These are phyloP conservation scores for Rhamnusium bicolor DNA, from an alignment of 2,888 invertebrate genomes.

Conservation along the genomic window DNA sequence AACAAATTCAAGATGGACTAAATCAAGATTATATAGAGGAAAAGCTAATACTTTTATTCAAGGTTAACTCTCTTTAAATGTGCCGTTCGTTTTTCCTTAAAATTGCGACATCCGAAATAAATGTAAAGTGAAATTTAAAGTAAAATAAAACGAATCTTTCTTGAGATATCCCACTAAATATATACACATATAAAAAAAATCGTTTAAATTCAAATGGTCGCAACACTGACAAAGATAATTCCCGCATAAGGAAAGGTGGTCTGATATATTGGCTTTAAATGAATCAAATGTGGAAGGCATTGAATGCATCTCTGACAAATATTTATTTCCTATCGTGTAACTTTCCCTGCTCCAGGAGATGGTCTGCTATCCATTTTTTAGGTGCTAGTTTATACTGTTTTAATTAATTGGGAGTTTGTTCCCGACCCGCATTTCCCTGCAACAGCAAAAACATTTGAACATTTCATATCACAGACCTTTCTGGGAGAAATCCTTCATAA, in stretches of 20 bases:
- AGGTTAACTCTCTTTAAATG: no score
- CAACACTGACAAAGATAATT: no score
- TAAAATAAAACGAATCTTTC: no score
- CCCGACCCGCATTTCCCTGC: background rate
- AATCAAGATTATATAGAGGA: no score
- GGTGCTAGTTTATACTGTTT: background rate
- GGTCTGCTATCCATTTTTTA: background rate
- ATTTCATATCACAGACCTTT: background rate
- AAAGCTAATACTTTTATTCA: no score
- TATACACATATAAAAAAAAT: background rate
- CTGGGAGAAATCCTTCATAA: background rate
- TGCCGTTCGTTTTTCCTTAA: no score
- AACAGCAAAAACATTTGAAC: background rate
- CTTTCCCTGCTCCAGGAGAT: background rate
- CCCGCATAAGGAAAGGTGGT: background rate
- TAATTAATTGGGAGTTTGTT: background rate
- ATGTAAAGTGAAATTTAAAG: no score
- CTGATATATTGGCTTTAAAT: conserved; percentile 13
- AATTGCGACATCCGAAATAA: no score
- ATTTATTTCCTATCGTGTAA: background rate
- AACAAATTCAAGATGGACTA: no score
- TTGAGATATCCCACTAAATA: no score
- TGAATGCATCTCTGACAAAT: no score
- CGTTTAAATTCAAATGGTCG: background rate
- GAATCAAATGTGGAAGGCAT: background rate